These are phyloP conservation scores for Pristionchus maxplancki DNA, from an alignment of 2,888 invertebrate genomes.

Conservation along the genomic window DNA sequence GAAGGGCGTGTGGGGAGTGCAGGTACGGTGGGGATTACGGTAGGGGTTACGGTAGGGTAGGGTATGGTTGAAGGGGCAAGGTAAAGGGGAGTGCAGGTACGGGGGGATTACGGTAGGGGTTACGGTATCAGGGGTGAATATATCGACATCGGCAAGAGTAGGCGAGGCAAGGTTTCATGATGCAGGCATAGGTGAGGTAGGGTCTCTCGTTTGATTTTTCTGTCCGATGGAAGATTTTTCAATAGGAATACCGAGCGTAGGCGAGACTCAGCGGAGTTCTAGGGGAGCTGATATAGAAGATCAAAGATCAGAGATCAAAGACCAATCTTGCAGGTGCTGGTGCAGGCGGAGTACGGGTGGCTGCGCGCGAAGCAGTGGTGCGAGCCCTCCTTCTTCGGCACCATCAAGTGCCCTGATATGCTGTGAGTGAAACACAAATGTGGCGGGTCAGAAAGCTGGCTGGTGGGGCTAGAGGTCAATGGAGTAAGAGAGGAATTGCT, in stretches of 20 bases:
- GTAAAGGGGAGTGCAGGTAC: not conserved
- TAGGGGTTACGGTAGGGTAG: not conserved
- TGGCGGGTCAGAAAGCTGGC: too few relatives aligned
- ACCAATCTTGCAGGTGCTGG: not conserved
- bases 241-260: too few relatives aligned
- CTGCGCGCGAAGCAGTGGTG: not conserved
- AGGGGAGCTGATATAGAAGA: not conserved
- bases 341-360: not conserved
- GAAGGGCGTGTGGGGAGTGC: not conserved
- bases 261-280: too few relatives aligned
- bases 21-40: not conserved
- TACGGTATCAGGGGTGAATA: too few relatives aligned
- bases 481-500: too few relatives aligned
- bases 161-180: too few relatives aligned
- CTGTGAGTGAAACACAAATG: too few relatives aligned
- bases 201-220: too few relatives aligned
- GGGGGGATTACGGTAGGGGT: not conserved
- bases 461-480: too few relatives aligned
- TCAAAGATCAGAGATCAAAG: not conserved
- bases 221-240: too few relatives aligned
- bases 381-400: constrained; percentile 6
- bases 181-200: too few relatives aligned
- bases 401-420: not conserved
- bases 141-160: too few relatives aligned
- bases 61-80: not conserved